Evolutionary conservation across 1,140 invertebrate genomes (phyloP).

Genomic region (Cecropterus lyciades): DNA sequence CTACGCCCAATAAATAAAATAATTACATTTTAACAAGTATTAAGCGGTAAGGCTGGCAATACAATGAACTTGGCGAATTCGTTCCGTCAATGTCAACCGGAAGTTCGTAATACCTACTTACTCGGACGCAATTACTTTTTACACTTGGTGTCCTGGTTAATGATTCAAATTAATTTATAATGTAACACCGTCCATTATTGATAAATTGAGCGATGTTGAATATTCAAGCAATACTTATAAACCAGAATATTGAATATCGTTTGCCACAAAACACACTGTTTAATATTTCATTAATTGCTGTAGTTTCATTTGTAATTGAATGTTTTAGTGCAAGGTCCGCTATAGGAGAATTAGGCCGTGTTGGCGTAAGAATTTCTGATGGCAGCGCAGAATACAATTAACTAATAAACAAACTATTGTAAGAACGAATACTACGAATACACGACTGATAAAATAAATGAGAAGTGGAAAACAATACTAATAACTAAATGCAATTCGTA

Average conservation of each 20-base stretch:
- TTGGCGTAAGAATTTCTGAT: too few species aligned
- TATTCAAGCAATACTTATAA: conserved; percentile 6
- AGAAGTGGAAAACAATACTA: too few species aligned
- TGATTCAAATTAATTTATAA: conserved; percentile 14
- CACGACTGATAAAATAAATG: too few species aligned
- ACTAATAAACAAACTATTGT: too few species aligned
- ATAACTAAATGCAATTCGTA: too few species aligned
- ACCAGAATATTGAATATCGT: conserved; percentile 2
- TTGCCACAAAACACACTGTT: neutral
- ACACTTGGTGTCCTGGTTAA: neutral
- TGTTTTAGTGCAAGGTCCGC: conserved; percentile 1
- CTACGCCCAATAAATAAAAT: too few species aligned
- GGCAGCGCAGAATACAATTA: too few species aligned
- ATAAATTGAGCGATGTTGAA: conserved; percentile 12
- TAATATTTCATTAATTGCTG: conserved; percentile 9
- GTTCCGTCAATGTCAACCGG: conserved; percentile 19
- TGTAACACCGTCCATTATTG: conserved; percentile 3
- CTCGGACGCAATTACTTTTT: conserved; percentile 11
- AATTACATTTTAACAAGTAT: too few species aligned
- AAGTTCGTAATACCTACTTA: conserved; percentile 9
- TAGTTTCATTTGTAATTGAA: conserved; percentile 1
- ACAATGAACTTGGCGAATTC: conserved; percentile 22
- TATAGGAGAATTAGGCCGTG: too few species aligned
- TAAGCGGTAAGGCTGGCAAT: neutral
- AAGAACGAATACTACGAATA: too few species aligned